Base-by-base conservation (phyloP, 1,140 invertebrate species). In the Samia ricini region DNA sequence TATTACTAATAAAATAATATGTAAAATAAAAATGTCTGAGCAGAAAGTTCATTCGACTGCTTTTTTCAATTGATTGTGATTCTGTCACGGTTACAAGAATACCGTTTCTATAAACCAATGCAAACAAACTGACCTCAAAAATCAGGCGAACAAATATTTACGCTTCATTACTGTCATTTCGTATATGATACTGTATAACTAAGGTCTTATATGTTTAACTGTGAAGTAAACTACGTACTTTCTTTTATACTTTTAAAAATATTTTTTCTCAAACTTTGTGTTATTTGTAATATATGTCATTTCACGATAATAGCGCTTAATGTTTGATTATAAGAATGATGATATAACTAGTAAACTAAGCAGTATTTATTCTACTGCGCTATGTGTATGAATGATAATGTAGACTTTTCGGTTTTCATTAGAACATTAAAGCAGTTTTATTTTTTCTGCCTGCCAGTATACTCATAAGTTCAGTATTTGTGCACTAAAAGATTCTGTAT, bases 21-120 rank as follows among this genome's bases (percentile, higher is more conserved):
- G n/a, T n/a, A n/a, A n/a, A n/a, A n/a, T n/a, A 24, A 67, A 67
- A 67, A 56, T 67, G 62, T 33, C 19, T 24, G 49, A 63, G 57
- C 60, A 54, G 33, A 61, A 66, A 62, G n/a, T 66, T 60, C 23
- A 36, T 50, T 50, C 49, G 29, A 56, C 21, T 62, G 61, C 42
- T 55, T 48, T n/a, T 58, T 58, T 36, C 22, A 42, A 50, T 59
- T 42, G 50, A 60, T n/a, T 56, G 50, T 50, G 26, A 29, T 29
- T 18, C 51, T 42, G 33, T 62, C 57, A 26, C 24, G 19, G 18
- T 36, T 55, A 48, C 49, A 48, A 50, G 29, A 57, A 54, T 61
- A 15, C 18, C 26, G 26, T 33, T 61, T 52, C 52, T 49, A 60
- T 57, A 57, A 61, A 63, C 19, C 36, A n/a, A 20, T 21, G 52